Evolutionary conservation across 2,888 invertebrate genomes (phyloP).

Genomic region (Pecten maximus): DNA sequence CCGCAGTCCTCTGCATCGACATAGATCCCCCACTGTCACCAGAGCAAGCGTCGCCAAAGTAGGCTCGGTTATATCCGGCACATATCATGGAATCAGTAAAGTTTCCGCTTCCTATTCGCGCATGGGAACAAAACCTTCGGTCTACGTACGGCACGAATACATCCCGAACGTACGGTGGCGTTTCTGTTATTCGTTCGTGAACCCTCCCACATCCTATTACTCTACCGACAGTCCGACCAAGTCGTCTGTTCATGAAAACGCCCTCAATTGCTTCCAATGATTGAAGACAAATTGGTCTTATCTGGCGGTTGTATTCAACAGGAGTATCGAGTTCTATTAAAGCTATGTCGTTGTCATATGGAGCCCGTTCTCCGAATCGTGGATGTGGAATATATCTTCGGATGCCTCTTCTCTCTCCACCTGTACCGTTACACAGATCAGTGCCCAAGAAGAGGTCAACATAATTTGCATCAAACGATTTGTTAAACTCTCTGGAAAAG

Average conservation of each 20-base stretch:
- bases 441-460: slow-evolving; percentile 54
- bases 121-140: slow-evolving; percentile 58
- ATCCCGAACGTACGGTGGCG: slow-evolving; percentile 48
- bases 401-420: slow-evolving; percentile 44
- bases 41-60: slow-evolving; percentile 68
- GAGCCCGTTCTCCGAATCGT: slow-evolving; percentile 43
- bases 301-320: slow-evolving; percentile 40
- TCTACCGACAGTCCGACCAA: slow-evolving; percentile 51
- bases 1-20: slow-evolving; percentile 56
- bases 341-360: slow-evolving; percentile 58
- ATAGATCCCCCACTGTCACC: slow-evolving; percentile 71
- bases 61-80: slow-evolving; percentile 65
- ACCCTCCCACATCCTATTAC: slow-evolving; percentile 53
- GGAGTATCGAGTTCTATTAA: slow-evolving; percentile 49
- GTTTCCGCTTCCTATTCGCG: slow-evolving; percentile 57
- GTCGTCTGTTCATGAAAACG: slow-evolving; percentile 45
- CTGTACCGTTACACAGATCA: slow-evolving; percentile 49
- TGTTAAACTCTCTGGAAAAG: slow-evolving; percentile 45
- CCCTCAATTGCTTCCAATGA: slow-evolving; percentile 41
- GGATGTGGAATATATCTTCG: slow-evolving; percentile 47
- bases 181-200: slow-evolving; percentile 43
- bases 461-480: slow-evolving; percentile 39
- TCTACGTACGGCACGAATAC: slow-evolving; percentile 63
- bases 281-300: slow-evolving; percentile 51
- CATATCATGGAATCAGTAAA: slow-evolving; percentile 70